phyloP scores from a whole-genome alignment of 2,797 vertebrate species.

The Prionace glauca region DNA sequence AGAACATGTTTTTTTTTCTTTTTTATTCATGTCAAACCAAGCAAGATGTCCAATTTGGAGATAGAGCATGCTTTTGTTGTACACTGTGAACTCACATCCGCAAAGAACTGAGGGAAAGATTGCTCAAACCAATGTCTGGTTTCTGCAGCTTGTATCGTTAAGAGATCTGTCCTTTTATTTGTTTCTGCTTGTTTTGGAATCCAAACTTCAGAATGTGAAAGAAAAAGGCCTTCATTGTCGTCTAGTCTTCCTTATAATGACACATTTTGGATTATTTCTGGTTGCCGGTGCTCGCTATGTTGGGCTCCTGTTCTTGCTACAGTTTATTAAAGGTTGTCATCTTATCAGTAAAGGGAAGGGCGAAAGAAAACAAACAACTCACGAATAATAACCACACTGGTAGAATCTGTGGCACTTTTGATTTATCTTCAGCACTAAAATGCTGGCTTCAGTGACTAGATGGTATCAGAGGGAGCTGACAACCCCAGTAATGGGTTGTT shows the following conservation, averaged over 20 bases:
- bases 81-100: neutral
- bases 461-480: slow-evolving; percentile 28
- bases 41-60: neutral
- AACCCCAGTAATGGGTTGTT: slow-evolving; percentile 31
- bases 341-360: neutral
- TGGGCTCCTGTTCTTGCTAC: neutral
- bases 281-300: neutral
- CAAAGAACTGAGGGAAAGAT: neutral
- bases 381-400: slow-evolving; percentile 13
- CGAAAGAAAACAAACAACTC: neutral
- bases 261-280: neutral
- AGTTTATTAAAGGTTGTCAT: neutral
- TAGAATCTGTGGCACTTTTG: neutral
- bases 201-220: neutral
- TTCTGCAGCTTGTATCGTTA: neutral
- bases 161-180: neutral
- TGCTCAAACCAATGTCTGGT: neutral
- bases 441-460: slow-evolving; percentile 18
- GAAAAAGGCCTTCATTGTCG: neutral
- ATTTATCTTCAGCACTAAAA: slow-evolving; percentile 16
- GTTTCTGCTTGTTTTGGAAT: neutral
- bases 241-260: neutral
- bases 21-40: neutral
- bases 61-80: neutral
- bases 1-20: neutral